phyloP scores from a whole-genome alignment of 2,113 vertebrate genomes.

The Campylomormyrus tamandua region DNA sequence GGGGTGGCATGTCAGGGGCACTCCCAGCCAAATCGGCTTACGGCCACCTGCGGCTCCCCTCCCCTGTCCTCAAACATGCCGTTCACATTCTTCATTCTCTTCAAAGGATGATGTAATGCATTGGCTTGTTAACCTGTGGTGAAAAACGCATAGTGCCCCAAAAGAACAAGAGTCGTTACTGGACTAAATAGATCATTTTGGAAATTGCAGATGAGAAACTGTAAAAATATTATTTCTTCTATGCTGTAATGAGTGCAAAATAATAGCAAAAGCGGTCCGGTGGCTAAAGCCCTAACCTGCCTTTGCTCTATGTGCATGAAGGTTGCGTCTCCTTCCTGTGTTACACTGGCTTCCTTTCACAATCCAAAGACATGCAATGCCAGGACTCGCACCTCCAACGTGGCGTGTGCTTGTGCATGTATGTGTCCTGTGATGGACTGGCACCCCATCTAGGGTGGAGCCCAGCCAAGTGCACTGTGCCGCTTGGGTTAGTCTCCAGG shows the following conservation, averaged over 20 bases:
- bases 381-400: neutral
- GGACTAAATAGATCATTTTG: neutral
- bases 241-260: neutral
- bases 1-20: neutral
- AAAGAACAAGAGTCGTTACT: neutral
- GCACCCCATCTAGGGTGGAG: neutral
- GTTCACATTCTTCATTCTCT: neutral
- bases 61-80: neutral
- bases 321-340: neutral
- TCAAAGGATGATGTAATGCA: neutral
- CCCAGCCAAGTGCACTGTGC: neutral
- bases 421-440: neutral
- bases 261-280: neutral
- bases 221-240: neutral
- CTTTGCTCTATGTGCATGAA: neutral
- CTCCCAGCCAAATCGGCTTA: neutral
- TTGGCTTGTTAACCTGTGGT: neutral
- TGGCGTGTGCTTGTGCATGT: neutral
- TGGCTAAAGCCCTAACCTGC: neutral
- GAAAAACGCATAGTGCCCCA: neutral
- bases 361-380: neutral
- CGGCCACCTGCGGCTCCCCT: neutral
- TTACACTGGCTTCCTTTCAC: neutral
- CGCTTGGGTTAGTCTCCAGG: neutral
- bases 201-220: neutral